Evolutionary conservation across 1,140 invertebrate species (phyloP).

Genomic region (Trinorchestia longiramus): DNA sequence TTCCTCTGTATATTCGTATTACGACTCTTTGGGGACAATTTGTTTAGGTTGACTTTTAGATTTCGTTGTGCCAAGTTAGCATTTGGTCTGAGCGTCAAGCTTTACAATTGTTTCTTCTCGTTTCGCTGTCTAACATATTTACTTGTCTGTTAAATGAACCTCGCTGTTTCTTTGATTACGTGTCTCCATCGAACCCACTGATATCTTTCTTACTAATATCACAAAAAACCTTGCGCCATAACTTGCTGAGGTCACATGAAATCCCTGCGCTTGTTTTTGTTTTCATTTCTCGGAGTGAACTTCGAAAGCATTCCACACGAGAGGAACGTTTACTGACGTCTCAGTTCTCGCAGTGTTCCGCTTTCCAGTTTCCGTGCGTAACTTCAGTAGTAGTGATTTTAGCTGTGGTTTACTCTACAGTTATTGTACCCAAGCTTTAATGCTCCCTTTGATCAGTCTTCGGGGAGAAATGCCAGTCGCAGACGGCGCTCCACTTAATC

Average conservation of each 20-base stretch:
- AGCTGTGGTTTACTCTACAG: neutral
- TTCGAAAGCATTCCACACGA: neutral
- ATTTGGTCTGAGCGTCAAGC: neutral
- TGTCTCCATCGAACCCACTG: neutral
- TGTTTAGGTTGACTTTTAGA: neutral
- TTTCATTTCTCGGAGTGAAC: neutral
- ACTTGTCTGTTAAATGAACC: neutral
- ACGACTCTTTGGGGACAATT: neutral
- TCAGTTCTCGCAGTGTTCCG: neutral
- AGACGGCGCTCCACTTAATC: too few species aligned
- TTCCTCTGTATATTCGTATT: neutral
- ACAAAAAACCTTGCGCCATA: neutral
- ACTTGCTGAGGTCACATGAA: neutral
- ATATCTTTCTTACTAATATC: neutral
- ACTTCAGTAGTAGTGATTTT: neutral
- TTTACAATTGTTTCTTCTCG: neutral
- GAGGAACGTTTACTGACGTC: neutral
- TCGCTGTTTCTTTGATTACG: neutral
- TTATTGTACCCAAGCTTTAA: conserved; percentile 15
- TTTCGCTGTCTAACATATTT: neutral
- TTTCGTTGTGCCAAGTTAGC: neutral
- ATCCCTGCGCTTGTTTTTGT: neutral
- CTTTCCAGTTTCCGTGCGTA: neutral
- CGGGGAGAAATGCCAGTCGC: neutral
- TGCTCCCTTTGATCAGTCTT: neutral